Evolutionary conservation across 1,140 invertebrate genomes (phyloP).

Genomic region (Penaeus chinensis): DNA sequence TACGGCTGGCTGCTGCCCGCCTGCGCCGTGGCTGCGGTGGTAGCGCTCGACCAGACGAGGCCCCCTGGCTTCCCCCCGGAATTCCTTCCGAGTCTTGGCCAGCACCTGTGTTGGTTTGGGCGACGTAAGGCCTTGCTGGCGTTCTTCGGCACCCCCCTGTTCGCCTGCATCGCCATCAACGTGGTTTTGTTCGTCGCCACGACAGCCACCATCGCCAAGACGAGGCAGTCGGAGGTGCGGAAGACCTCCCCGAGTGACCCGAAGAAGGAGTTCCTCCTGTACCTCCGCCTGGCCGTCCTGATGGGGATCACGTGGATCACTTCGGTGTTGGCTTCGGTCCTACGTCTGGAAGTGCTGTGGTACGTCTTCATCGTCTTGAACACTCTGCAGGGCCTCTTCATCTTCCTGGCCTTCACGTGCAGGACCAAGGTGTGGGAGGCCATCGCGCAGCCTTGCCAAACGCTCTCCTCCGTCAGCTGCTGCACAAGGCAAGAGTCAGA

Average conservation of each 20-base stretch:
- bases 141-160: conserved; percentile 72
- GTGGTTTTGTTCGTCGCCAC: conserved; percentile 70
- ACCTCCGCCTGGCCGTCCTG: conserved; percentile 71
- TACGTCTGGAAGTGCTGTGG: conserved; percentile 68
- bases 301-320: conserved; percentile 72
- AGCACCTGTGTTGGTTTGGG: conserved; percentile 71
- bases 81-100: not conserved
- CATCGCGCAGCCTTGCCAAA: not conserved
- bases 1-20: conserved; percentile 8
- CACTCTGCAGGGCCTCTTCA: conserved; percentile 74
- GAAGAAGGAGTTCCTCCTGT: conserved; percentile 70
- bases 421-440: conserved; percentile 57
- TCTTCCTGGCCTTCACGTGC: conserved; percentile 74
- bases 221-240: conserved; percentile 65
- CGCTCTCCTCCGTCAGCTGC: not conserved
- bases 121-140: conserved; percentile 70
- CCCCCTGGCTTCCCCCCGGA: not conserved
- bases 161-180: conserved; percentile 69
- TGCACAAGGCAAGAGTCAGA: not conserved
- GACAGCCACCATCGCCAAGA: conserved; percentile 70
- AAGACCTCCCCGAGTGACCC: conserved; percentile 30
- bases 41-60: not conserved
- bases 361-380: conserved; percentile 73
- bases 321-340: conserved; percentile 3
- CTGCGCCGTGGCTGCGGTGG: not conserved